phyloP scores from a whole-genome alignment of 1,140 invertebrate species.

The Pseudomyrmex concolor region DNA sequence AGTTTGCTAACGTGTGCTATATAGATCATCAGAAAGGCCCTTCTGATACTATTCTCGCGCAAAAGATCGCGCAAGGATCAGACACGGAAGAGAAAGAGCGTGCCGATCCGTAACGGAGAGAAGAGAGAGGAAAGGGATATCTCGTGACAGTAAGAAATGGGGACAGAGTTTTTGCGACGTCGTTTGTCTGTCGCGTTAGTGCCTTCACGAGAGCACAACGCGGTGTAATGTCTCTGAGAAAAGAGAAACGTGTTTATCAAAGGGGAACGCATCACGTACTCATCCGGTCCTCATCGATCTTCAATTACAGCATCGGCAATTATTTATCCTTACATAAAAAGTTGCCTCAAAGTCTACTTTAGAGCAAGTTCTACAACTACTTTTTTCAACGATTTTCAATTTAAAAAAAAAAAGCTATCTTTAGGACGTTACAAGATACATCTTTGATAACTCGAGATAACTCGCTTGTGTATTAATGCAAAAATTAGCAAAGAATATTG shows the following conservation, averaged over 20 bases:
- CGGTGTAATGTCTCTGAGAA: conserved; percentile 29
- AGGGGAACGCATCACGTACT: not conserved
- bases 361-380: not conserved
- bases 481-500: too few relatives aligned
- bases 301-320: not conserved
- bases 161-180: conserved; percentile 50
- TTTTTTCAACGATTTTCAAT: too few relatives aligned
- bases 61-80: conserved; percentile 19
- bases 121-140: conserved; percentile 1
- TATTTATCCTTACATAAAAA: not conserved
- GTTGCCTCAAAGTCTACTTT: not conserved
- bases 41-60: not conserved
- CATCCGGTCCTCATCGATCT: not conserved
- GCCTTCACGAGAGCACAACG: conserved; percentile 21
- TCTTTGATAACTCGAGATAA: too few relatives aligned
- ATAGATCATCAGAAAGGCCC: conserved; percentile 33
- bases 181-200: conserved; percentile 58
- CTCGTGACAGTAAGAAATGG: conserved; percentile 42
- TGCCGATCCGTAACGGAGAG: not conserved
- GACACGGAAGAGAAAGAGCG: not conserved
- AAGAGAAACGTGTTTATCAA: conserved; percentile 32
- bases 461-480: not conserved
- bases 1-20: conserved; percentile 35
- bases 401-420: too few relatives aligned
- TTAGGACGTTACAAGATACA: too few relatives aligned